Conservation (phyloP, 2,888 invertebrate genomes). For the Timema podura region DNA sequence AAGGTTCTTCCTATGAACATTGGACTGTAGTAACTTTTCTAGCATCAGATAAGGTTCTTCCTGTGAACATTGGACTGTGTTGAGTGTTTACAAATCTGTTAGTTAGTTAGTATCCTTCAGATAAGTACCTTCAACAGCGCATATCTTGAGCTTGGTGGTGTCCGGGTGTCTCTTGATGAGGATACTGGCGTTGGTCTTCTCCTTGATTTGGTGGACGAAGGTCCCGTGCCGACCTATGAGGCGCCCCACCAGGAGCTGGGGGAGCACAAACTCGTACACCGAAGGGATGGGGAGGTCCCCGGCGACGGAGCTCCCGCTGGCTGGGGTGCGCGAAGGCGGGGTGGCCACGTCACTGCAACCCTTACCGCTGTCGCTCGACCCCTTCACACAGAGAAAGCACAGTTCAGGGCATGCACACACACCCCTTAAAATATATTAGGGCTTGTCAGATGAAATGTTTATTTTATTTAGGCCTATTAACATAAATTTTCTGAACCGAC, state of each 20-base stretch:
- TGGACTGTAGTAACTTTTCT: no score
- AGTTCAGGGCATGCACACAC: background rate
- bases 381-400: constrained; percentile 45
- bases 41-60: no score
- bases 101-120: no score
- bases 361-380: constrained; percentile 80
- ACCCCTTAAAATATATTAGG: no score
- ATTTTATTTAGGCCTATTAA: background rate
- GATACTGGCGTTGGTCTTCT: constrained; percentile 73
- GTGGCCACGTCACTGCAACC: constrained; percentile 70
- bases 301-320: constrained; percentile 47
- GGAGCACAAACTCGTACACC: constrained; percentile 70
- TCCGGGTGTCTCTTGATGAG: constrained; percentile 74
- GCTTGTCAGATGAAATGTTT: background rate
- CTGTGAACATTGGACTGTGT: no score
- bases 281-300: constrained; percentile 39
- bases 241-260: constrained; percentile 73
- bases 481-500: no score
- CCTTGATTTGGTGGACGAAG: constrained; percentile 76
- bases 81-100: no score
- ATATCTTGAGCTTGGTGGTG: constrained; percentile 71
- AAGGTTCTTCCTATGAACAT: no score
- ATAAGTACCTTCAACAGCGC: constrained; percentile 69
- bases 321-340: constrained; percentile 54
- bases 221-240: constrained; percentile 81